Evolutionary conservation across 2,113 vertebrate genomes (phyloP).

Genomic region (Syrrhaptes paradoxus): DNA sequence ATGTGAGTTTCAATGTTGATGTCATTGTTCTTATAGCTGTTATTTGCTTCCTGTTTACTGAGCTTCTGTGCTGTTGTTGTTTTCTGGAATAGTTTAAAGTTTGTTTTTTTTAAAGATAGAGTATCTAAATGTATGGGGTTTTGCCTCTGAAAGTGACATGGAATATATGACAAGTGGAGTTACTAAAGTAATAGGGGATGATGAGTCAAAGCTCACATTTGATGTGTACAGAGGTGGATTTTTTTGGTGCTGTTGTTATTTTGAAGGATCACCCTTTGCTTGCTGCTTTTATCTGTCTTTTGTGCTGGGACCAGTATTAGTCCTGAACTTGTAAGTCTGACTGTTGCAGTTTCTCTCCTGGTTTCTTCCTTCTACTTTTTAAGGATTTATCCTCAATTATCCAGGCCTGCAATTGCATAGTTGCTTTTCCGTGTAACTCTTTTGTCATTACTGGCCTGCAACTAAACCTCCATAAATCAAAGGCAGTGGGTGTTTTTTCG

Average conservation of each 20-base stretch:
- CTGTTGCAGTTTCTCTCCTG: not conserved
- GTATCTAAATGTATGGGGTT: accelerated
- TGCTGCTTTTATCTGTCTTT: not conserved
- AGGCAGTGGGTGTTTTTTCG: not conserved
- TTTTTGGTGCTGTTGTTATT: not conserved
- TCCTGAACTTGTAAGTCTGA: not conserved
- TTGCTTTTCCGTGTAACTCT: not conserved
- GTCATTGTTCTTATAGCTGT: not conserved
- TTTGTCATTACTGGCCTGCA: not conserved
- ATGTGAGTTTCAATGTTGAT: not conserved
- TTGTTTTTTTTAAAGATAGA: not conserved
- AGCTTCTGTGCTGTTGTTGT: not conserved
- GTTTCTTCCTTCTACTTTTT: not conserved
- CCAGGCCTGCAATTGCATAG: not conserved
- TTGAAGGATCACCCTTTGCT: not conserved
- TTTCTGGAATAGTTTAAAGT: not conserved
- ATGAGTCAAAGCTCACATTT: not conserved
- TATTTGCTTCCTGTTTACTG: not conserved
- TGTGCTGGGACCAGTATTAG: not conserved
- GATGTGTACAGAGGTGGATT: not conserved
- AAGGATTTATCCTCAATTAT: not conserved
- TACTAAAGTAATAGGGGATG: not conserved
- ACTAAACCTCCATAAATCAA: not conserved
- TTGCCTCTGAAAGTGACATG: not conserved
- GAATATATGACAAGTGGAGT: not conserved